Evolutionary conservation across 2,113 vertebrate genomes (phyloP), one percentile per base, ranked within the genome.

Genomic region (Microtus pennsylvanicus): DNA sequence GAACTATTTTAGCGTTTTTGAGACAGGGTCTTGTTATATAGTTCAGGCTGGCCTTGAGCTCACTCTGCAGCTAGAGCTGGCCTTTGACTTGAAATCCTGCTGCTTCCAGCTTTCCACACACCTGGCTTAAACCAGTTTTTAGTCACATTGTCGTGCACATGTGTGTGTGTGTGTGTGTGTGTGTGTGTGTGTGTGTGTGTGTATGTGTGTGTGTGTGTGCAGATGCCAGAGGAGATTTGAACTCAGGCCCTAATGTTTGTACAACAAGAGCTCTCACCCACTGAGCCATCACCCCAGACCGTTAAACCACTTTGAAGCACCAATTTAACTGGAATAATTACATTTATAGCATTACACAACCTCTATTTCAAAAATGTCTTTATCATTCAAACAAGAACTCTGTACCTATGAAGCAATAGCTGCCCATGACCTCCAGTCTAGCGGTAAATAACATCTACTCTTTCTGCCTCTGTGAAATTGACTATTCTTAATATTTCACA

Each of bases 381-480:
- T 35, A 75, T 92, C 74, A 61, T 45, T 63, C 78, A 89, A 89
- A 89, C 63, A 89, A 74, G 55, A 89, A 89, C 86, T 94, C 87
- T 93, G 93, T 69, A 87, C 96, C 90, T 63, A 63, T 74, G 74
- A 96, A 69, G 90, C 87, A 94, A 78, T 80, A 76, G 80, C 28
- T 81, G 13, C 24, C 11, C 42, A 63, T 82, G 74, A 28, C n/a
- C 45, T 19, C 63, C n/a, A 21, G 6, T 74, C 78, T 28, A 47
- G 19, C 38, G 33, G 30, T 16, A 87, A 92, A 7, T 45, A 74
- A 91, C 52, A 3, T 33, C 58, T 72, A 55, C 61, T 55, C 75
- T n/a, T 87, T 78, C 89, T 87, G 30, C 65, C 21, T 92, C 69
- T 90, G 69, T 70, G 33, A 83, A 93, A 78, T 38, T 63, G 28